Conservation (phyloP, 1,140 invertebrate genomes). For the Mizuhopecten yessoensis region DNA sequence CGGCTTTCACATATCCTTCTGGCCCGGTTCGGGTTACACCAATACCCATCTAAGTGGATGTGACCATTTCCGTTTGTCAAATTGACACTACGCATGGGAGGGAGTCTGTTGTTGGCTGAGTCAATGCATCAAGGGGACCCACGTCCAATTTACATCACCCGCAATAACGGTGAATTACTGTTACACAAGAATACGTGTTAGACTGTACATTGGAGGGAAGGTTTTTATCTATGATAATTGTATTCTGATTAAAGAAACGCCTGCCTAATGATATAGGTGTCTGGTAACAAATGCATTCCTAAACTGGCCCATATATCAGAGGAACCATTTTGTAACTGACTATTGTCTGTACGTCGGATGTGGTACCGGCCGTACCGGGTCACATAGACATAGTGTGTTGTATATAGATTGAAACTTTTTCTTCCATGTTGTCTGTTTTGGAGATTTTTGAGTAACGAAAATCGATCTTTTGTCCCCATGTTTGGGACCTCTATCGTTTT, state of each 20-base stretch:
- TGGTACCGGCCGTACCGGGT: no score
- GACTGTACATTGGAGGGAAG: not conserved
- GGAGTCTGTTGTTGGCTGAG: not conserved
- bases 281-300: not conserved
- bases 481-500: no score
- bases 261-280: not conserved
- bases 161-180: not conserved
- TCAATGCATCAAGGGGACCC: not conserved
- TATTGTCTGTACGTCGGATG: not conserved
- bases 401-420: no score
- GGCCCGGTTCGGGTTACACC: not conserved
- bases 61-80: constrained; percentile 14
- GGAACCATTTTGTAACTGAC: not conserved
- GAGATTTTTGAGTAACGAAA: no score
- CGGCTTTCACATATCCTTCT: not conserved
- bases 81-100: not conserved
- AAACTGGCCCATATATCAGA: not conserved
- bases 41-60: not conserved
- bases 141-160: not conserved
- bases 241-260: not conserved
- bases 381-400: no score
- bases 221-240: not conserved
- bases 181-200: not conserved
- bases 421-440: not conserved
- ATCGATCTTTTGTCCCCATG: no score